These are phyloP conservation scores for Rhyacophila brunnea DNA, from an alignment of 1,140 invertebrate genomes.

Conservation along the genomic window DNA sequence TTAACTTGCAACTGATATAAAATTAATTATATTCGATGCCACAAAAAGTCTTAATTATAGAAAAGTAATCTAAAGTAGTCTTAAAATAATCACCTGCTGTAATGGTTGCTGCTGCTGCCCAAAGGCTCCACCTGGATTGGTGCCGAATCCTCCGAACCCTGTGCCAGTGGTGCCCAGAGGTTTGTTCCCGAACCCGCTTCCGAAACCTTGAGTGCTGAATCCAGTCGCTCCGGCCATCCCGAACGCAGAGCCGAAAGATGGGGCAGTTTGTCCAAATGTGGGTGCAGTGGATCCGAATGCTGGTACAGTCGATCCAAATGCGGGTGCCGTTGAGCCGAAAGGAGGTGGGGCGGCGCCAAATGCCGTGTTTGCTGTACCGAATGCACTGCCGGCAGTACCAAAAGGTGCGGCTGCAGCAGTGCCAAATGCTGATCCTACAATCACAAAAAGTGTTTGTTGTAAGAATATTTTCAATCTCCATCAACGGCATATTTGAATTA, in stretches of 20 bases:
- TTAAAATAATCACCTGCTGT: conserved; percentile 20
- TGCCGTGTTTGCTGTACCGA: conserved; percentile 40
- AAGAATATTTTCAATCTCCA: too few relatives aligned
- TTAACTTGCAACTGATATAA: too few relatives aligned
- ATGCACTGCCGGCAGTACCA: conserved; percentile 43
- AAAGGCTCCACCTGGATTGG: conserved; percentile 24
- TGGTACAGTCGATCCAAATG: conserved; percentile 29
- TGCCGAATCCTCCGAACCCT: conserved; percentile 48
- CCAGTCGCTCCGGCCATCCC: conserved; percentile 46
- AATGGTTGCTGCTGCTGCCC: conserved; percentile 41
- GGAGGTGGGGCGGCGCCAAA: conserved; percentile 40
- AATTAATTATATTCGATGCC: too few relatives aligned
- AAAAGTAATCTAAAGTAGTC: too few relatives aligned
- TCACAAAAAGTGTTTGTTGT: too few relatives aligned
- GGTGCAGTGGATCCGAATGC: conserved; percentile 33
- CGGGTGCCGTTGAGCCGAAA: conserved; percentile 28
- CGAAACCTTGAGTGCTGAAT: conserved; percentile 29
- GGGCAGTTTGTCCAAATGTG: conserved; percentile 1
- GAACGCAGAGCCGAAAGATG: conserved; percentile 39
- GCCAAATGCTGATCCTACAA: conserved; percentile 41
- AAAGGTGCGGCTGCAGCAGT: conserved; percentile 38
- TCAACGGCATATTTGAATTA: too few relatives aligned
- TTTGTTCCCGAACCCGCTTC: conserved; percentile 47
- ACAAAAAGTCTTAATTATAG: too few relatives aligned
- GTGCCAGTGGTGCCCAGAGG: conserved; percentile 40